Base-by-base conservation (phyloP, 2,888 invertebrate genomes). In the Epicampocera succincta region DNA sequence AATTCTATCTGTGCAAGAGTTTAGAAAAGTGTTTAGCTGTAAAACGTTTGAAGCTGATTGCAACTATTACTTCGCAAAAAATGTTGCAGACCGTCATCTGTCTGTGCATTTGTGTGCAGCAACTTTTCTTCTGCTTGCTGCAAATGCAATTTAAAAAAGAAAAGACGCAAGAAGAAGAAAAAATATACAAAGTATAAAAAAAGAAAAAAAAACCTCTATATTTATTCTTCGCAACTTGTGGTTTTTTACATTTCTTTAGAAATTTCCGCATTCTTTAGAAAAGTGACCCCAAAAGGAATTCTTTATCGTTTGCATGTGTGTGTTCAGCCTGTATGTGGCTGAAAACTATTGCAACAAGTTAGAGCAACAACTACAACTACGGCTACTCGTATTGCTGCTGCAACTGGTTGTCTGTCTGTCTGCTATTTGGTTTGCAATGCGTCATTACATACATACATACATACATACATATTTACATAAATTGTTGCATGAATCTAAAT, bases 211-310 rank as follows among this genome's bases (percentile, higher is more conserved):
- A 80, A 63, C 71, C 60, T 65, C 74, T 77, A 85, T 87, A 87
- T 88, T 87, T 88, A 87, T 87, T 88, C 9, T 33, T 33, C 87
- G 88, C 87, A 85, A 87, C 86, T 88, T 87, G 87, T 88, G 87
- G 87, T 85, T 85, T 78, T 83, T 79, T 85, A 85, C 86, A 86
- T 85, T 85, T 87, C 86, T 76, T 87, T 85, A 87, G 87, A 87
- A 87, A 89, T 88, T 87, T 88, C 88, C 88, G 88, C 88, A 89
- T 88, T 88, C 89, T 86, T 87, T 84, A 87, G 76, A 79, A 84
- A 87, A 87, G 86, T 88, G 89, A 87, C 86, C 87, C 80, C 75
- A 76, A 72, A 80, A 76, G 80, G 85, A 85, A 76, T 80, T 80
- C 72, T 80, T 80, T 72, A 33, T 69, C 61, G 74, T 66, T 74